These are phyloP conservation scores for Pseudonaja textilis DNA, from an alignment of 2,113 vertebrate species.

Conservation along the genomic window DNA sequence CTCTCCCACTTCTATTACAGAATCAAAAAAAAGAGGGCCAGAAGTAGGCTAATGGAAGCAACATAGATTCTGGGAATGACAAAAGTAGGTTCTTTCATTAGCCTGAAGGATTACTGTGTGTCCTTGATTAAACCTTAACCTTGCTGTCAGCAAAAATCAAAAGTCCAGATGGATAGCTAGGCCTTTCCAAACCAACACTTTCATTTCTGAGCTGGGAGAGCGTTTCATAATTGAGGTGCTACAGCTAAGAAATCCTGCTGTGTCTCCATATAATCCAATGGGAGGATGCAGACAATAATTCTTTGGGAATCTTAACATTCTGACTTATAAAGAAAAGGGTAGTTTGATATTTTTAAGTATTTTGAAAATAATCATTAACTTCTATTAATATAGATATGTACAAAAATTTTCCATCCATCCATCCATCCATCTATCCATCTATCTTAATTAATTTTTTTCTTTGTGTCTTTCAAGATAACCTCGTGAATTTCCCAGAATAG, in stretches of 20 bases:
- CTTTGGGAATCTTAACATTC: not conserved
- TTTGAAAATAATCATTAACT: not conserved
- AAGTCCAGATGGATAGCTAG: not conserved
- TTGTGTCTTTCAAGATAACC: not conserved
- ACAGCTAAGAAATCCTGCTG: not conserved
- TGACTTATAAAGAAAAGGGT: not conserved
- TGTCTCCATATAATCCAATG: not conserved
- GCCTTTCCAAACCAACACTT: not conserved
- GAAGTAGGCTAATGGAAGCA: not conserved
- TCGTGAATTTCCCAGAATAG: not conserved
- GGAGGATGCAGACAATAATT: not conserved
- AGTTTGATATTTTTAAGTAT: not conserved
- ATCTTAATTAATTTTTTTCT: not conserved
- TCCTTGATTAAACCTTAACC: not conserved
- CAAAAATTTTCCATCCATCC: not conserved
- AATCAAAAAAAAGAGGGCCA: not conserved
- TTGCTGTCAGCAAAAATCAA: not conserved
- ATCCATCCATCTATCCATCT: not conserved
- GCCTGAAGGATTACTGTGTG: not conserved
- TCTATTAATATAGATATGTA: not conserved
- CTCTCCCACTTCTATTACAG: not conserved
- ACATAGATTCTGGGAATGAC: not conserved
- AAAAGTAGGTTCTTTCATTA: not conserved
- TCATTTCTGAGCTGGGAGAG: not conserved
- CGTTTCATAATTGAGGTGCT: not conserved